Conservation (phyloP, 2,113 vertebrate species). For the Podarcis cretensis region DNA sequence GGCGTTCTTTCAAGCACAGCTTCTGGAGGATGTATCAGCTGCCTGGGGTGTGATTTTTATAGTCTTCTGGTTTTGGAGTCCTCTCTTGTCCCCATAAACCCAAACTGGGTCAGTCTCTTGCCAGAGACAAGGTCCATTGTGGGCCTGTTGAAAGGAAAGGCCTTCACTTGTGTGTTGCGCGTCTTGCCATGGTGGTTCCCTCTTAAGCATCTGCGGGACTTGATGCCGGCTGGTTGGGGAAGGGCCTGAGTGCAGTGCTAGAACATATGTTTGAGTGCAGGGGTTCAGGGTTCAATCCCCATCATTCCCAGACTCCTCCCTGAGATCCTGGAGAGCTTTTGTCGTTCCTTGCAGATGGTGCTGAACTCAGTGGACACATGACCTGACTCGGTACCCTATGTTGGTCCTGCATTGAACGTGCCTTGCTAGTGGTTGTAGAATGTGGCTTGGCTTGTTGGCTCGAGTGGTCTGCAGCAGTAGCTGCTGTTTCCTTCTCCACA, state of each 20-base stretch:
- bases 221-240: too few relatives aligned
- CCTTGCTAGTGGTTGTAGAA: neutral
- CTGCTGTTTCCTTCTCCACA: neutral
- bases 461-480: neutral
- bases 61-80: too few relatives aligned
- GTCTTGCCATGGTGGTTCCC: too few relatives aligned
- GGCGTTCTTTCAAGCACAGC: neutral
- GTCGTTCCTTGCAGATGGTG: neutral
- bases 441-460: neutral
- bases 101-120: rapidly evolving
- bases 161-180: rapidly evolving
- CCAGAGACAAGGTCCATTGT: neutral
- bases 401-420: rapidly evolving
- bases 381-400: too few relatives aligned
- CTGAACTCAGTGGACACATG: neutral
- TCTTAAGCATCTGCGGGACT: neutral
- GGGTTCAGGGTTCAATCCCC: neutral
- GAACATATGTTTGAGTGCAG: too few relatives aligned
- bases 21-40: neutral
- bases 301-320: neutral
- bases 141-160: neutral
- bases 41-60: neutral
- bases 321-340: neutral
- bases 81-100: neutral
- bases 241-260: neutral